Conservation (phyloP, 2,113 vertebrate species). For the Tragelaphus scriptus region DNA sequence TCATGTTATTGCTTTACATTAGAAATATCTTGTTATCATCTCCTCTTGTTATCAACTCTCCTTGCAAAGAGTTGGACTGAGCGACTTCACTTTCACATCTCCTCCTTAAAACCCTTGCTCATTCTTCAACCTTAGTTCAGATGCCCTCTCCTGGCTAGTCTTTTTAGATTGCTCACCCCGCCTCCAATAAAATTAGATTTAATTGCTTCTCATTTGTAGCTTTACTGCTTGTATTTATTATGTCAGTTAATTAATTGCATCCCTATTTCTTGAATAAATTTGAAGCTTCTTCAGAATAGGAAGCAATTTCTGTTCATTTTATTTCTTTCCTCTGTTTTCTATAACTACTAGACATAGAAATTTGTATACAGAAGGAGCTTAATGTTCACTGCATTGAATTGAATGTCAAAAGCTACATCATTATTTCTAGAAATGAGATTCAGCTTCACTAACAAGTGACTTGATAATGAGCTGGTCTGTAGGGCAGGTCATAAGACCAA, state of each 20-base stretch:
- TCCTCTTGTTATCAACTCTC: not conserved
- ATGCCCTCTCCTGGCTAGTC: not conserved
- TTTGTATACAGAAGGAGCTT: not conserved
- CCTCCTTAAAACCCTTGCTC: not conserved
- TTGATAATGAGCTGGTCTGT: not conserved
- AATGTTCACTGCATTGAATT: not conserved
- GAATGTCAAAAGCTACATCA: not conserved
- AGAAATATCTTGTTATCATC: not conserved
- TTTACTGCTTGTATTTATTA: not conserved
- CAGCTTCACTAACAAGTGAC: not conserved
- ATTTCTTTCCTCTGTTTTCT: not conserved
- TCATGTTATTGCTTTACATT: not conserved
- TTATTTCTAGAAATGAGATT: not conserved
- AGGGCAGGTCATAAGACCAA: not conserved
- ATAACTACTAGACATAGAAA: not conserved
- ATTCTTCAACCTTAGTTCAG: not conserved
- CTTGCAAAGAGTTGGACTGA: too few relatives aligned
- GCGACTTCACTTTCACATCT: not conserved
- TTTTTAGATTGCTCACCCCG: not conserved
- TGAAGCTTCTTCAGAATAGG: not conserved
- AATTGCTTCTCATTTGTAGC: not conserved
- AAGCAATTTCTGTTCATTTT: not conserved
- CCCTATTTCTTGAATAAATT: not conserved
- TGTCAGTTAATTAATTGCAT: not conserved
- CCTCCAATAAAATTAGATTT: not conserved